Base-by-base conservation (phyloP, 2,888 invertebrate species). In the Clusia tigrina region DNA sequence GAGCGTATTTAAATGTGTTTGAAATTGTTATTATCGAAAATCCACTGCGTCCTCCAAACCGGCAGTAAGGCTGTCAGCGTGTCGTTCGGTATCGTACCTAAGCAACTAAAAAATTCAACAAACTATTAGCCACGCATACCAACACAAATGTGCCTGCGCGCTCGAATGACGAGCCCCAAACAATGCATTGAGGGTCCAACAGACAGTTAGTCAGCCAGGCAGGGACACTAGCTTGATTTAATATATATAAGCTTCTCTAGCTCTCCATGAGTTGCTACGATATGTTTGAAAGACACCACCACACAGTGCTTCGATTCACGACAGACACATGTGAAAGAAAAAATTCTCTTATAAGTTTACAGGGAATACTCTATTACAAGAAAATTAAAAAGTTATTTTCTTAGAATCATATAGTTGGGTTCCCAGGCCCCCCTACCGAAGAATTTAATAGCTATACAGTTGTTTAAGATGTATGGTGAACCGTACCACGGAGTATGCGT, bases 21-120 rank as follows among this genome's bases (percentile, higher is more conserved):
- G 70, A 69, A 69, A 74, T 72, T 70, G 69, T 72, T 77, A 75
- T 76, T 77, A 76, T 76, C 74, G 74, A 72, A 74, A 62, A 58
- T 48, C 58, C 55, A 63, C 54, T 54, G 57, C 52, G 48, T 15
- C 26, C 38, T n/a, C n/a, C n/a, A n/a, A n/a, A n/a, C n/a, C n/a
- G 20, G 55, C 38, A 38, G 32, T 32, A 32, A 5, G n/a, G 18
- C 17, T 18, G 54, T 6, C 25, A 12, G 2, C 12, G 12, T 54
- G 12, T 9, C 26, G 32, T 26, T 26, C 20, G 25, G 6, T 54
- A 9, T 26, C n/a, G 20, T 42, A 17, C 42, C n/a, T 42, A 32
- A 9, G 32, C 12, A 32, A 42, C 42, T 15, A 20, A 48, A 18
- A 48, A 15, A 25, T 24, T 42, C 53, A 38, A 24, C 59, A 1